Conservation (phyloP, 2,113 vertebrate species). For the Anhinga rufa region DNA sequence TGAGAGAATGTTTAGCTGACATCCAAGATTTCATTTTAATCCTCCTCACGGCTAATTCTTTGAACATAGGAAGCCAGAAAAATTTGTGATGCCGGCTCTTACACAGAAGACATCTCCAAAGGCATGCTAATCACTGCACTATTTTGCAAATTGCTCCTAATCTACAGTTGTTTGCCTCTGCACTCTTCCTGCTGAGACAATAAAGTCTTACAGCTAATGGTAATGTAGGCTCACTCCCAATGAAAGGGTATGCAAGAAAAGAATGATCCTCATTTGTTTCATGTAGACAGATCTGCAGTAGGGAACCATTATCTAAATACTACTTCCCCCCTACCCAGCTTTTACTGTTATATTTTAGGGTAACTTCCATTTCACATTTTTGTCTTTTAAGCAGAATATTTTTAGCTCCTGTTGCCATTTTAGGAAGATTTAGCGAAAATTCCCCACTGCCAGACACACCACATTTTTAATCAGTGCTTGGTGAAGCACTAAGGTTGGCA, state of each 20-base stretch:
- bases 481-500: neutral
- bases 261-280: neutral
- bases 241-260: neutral
- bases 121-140: neutral
- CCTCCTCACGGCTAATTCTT: neutral
- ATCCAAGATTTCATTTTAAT: neutral
- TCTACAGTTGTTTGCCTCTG: neutral
- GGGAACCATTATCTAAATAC: neutral
- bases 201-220: neutral
- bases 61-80: neutral
- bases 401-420: neutral
- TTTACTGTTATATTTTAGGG: neutral
- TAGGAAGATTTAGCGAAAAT: neutral
- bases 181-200: neutral
- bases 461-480: neutral
- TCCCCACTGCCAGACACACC: neutral
- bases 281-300: neutral
- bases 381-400: neutral
- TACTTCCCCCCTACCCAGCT: neutral
- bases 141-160: neutral
- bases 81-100: neutral
- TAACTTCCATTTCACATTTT: neutral
- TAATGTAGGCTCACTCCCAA: neutral
- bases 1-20: neutral
- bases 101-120: neutral